These are phyloP conservation scores for Platynereis dumerilii DNA, from an alignment of 2,888 invertebrate genomes.

Conservation along the genomic window DNA sequence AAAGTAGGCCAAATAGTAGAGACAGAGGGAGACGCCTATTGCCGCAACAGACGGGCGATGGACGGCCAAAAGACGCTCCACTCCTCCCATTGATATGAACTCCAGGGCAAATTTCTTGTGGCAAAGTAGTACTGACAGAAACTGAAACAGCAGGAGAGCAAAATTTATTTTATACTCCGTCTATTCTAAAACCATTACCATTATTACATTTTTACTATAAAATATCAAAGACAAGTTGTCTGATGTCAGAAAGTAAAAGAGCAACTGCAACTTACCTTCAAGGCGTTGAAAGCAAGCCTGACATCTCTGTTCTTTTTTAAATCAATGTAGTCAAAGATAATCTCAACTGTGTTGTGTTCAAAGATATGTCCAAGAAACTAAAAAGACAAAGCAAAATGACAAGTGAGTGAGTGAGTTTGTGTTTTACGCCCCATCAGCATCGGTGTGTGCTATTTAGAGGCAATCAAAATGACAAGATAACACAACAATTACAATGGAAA, in stretches of 20 bases:
- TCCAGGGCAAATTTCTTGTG: slow-evolving; percentile 98
- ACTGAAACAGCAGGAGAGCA: slow-evolving; percentile 72
- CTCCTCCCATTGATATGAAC: slow-evolving; percentile 86
- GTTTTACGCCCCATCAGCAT: too few relatives aligned
- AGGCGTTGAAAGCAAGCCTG: slow-evolving; percentile 91
- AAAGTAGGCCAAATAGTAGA: slow-evolving; percentile 95
- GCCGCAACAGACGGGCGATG: slow-evolving; percentile 93
- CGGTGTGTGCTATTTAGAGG: too few relatives aligned
- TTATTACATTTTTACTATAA: too few relatives aligned
- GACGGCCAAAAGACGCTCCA: slow-evolving; percentile 85
- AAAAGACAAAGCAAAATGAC: slow-evolving; percentile 4
- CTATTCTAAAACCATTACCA: too few relatives aligned
- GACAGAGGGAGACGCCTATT: slow-evolving; percentile 92
- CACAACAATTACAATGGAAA: too few relatives aligned
- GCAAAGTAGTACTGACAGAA: slow-evolving; percentile 90
- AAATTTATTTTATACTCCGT: too few relatives aligned
- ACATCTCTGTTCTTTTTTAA: slow-evolving; percentile 88
- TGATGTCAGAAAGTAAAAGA: too few relatives aligned
- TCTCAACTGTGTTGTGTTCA: slow-evolving; percentile 87
- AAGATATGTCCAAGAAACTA: slow-evolving; percentile 90
- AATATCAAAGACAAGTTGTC: neutral
- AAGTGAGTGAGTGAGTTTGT: too few relatives aligned
- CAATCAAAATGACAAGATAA: too few relatives aligned
- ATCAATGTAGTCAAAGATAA: slow-evolving; percentile 90
- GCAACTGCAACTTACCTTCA: slow-evolving; percentile 69